A percentile compares a stretch with the other conserved stretches of the same genome.
These are phyloP conservation scores for Acyrthosiphon pisum DNA, from an alignment of 1,140 invertebrate genomes.

Conservation along the genomic window DNA sequence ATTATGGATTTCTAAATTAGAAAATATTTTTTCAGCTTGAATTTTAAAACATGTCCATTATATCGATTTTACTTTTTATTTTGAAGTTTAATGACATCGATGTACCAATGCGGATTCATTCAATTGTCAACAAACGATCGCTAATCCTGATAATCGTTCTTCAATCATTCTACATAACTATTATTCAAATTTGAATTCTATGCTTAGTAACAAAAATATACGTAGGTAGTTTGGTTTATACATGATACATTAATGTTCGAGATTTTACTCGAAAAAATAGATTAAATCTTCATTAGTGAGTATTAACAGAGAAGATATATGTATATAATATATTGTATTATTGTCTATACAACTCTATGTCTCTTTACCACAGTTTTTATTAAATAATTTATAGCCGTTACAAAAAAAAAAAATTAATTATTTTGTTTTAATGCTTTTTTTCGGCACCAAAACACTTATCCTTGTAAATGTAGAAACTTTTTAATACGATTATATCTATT, in stretches of 20 bases:
- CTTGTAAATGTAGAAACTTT: background rate
- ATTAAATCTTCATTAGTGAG: background rate
- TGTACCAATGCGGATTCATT: too few relatives aligned
- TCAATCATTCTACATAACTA: background rate
- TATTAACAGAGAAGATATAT: background rate
- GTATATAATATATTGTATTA: too few relatives aligned
- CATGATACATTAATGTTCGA: background rate
- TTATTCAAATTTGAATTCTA: background rate
- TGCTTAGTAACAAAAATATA: background rate
- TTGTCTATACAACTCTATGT: too few relatives aligned
- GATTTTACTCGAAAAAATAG: background rate
- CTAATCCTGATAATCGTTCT: background rate
- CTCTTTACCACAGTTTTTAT: too few relatives aligned
- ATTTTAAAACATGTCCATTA: background rate
- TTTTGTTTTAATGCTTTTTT: background rate
- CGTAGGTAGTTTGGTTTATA: too few relatives aligned
- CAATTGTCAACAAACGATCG: background rate
- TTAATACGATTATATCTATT: background rate
- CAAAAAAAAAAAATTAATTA: background rate
- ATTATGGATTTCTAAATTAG: background rate
- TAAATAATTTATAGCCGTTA: too few relatives aligned
- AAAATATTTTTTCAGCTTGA: background rate
- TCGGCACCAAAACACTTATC: background rate
- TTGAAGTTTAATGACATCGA: too few relatives aligned
- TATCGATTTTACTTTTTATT: background rate